Evolutionary conservation across 1,140 invertebrate genomes (phyloP).

Genomic region (Aphelinus certus): DNA sequence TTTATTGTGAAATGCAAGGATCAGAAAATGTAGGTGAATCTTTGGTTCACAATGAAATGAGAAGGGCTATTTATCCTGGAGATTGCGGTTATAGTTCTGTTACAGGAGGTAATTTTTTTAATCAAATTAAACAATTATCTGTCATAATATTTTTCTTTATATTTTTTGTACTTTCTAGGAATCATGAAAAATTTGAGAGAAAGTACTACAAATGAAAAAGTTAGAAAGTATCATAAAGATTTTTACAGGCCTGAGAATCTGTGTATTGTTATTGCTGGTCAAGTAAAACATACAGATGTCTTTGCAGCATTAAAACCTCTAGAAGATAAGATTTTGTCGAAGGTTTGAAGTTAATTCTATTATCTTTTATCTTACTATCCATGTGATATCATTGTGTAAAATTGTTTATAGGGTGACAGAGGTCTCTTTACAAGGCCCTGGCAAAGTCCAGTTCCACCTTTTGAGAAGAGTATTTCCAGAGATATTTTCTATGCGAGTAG

Average conservation of each 20-base stretch:
- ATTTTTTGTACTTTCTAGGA: slow-evolving; percentile 42
- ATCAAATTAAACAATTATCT: not conserved
- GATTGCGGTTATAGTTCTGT: slow-evolving; percentile 85
- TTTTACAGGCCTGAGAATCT: slow-evolving; percentile 94
- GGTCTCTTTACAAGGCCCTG: slow-evolving; percentile 77
- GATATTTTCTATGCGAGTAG: slow-evolving; percentile 81
- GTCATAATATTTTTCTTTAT: not conserved
- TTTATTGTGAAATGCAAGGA: slow-evolving; percentile 94
- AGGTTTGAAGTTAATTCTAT: slow-evolving; percentile 65
- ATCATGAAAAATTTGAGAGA: slow-evolving; percentile 82
- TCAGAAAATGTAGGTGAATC: slow-evolving; percentile 83
- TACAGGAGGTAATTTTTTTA: slow-evolving; percentile 76
- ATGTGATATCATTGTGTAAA: not conserved
- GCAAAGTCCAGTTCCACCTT: slow-evolving; percentile 75
- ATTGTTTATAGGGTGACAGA: slow-evolving; percentile 65
- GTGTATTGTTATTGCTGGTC: slow-evolving; percentile 84
- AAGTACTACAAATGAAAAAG: slow-evolving; percentile 84
- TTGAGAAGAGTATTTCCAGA: slow-evolving; percentile 66
- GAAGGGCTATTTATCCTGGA: slow-evolving; percentile 79
- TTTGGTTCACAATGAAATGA: slow-evolving; percentile 71
- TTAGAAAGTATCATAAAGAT: slow-evolving; percentile 82
- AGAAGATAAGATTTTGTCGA: slow-evolving; percentile 82
- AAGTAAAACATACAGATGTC: slow-evolving; percentile 79
- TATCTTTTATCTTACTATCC: not conserved
- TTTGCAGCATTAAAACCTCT: slow-evolving; percentile 78